A percentile compares a stretch with the other conserved stretches of the same genome.
phyloP scores from a whole-genome alignment of 2,113 vertebrate genomes.

The Odobenus rosmarus region DNA sequence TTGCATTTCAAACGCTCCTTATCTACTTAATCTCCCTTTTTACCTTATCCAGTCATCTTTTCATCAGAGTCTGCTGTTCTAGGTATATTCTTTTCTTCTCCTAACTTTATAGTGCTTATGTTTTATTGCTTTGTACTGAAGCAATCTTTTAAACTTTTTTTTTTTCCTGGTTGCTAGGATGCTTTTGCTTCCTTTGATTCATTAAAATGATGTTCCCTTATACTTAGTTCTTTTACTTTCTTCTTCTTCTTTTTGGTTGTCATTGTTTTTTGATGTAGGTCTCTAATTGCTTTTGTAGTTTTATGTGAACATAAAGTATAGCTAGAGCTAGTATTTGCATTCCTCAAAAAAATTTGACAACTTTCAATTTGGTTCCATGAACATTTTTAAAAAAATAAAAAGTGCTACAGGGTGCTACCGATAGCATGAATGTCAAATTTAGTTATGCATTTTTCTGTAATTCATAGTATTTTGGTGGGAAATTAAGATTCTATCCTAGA shows the following conservation, averaged over 20 bases:
- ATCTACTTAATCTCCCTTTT: neutral
- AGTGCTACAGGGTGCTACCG: neutral
- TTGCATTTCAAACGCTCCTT: neutral
- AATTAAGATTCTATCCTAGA: neutral
- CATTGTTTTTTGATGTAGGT: neutral
- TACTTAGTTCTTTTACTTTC: neutral
- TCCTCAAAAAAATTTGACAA: neutral
- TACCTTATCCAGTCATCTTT: neutral
- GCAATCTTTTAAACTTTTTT: neutral
- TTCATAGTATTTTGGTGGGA: neutral
- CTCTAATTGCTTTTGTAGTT: neutral
- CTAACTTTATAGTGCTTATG: neutral
- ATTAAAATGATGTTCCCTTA: neutral
- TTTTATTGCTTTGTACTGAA: neutral
- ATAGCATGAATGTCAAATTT: neutral
- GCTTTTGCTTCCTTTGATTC: neutral
- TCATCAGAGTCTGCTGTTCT: neutral
- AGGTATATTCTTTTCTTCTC: neutral
- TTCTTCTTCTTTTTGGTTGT: neutral
- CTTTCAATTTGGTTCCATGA: neutral
- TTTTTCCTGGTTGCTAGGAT: neutral
- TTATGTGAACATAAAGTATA: neutral
- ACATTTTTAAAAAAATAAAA: neutral
- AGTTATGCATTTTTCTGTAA: neutral
- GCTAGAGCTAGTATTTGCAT: neutral